Percentiles rank a stretch among this genome's conserved stretches.
phyloP scores from a whole-genome alignment of 2,888 invertebrate species.

The Hydrotaea diabolus region DNA sequence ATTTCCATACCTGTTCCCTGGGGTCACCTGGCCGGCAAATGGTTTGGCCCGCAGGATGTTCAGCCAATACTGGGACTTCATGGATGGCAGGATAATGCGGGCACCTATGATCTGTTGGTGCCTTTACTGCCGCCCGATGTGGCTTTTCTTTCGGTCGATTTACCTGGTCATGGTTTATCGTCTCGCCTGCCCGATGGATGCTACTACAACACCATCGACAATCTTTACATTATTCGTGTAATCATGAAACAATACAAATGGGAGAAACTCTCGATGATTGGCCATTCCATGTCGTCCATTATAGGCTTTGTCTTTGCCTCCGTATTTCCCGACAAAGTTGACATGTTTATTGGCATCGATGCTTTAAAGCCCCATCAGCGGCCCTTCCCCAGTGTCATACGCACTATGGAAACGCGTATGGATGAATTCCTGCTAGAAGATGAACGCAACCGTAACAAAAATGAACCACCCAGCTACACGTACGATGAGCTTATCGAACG shows the following conservation, averaged over 20 bases:
- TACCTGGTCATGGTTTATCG: constrained; percentile 88
- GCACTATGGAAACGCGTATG: constrained; percentile 78
- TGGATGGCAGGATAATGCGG: constrained; percentile 91
- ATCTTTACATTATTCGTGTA: constrained; percentile 82
- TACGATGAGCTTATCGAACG: constrained; percentile 84
- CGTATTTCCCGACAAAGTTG: constrained; percentile 81
- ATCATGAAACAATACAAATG: constrained; percentile 86
- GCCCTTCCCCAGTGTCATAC: constrained; percentile 74
- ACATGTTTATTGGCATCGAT: constrained; percentile 79
- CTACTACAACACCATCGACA: constrained; percentile 79
- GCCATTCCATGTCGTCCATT: constrained; percentile 87
- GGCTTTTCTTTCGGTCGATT: constrained; percentile 84
- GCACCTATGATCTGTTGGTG: constrained; percentile 87
- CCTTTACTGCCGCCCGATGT: constrained; percentile 83
- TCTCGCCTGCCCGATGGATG: constrained; percentile 85
- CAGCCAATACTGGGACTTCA: constrained; percentile 87
- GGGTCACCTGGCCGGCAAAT: constrained; percentile 86
- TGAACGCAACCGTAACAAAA: constrained; percentile 77
- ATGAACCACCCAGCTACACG: constrained; percentile 84
- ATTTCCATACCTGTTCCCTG: constrained; percentile 86
- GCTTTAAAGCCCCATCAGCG: constrained; percentile 78
- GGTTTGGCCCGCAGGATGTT: constrained; percentile 85
- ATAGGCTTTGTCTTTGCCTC: constrained; percentile 84
- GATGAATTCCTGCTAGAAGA: constrained; percentile 82
- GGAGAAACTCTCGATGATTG: constrained; percentile 86